These are phyloP conservation scores for western clawed frog (Xenopus tropicalis) DNA, from an alignment of 2,113 vertebrate species.

Conservation along the genomic window UCB_Xtro_10.0 CM004446.2:120541001-120541500, in stretches of 20 bases:
- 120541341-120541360: conserved; percentile 63
- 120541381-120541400: conserved; percentile 43
- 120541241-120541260: conserved; percentile 48
- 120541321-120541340: conserved; percentile 54
- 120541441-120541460: too few relatives aligned
- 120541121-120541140: background rate
- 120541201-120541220: conserved; percentile 52
- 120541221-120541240: conserved; percentile 59
- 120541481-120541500: too few relatives aligned
- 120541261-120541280: background rate
- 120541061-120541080: conserved; percentile 54
- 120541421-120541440: too few relatives aligned
- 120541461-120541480: too few relatives aligned
- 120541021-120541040: conserved; percentile 53
- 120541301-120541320: conserved; percentile 53
- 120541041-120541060: conserved; percentile 55
- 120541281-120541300: background rate
- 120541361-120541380: conserved; percentile 57
- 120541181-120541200: conserved; percentile 55
- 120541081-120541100: background rate
- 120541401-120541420: background rate
- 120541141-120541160: conserved; percentile 57
- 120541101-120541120: too few relatives aligned
- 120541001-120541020: conserved; percentile 60
- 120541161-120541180: conserved; percentile 12